Base-by-base conservation (phyloP, 2,888 invertebrate species). In the Lacanobia wlatinum region DNA sequence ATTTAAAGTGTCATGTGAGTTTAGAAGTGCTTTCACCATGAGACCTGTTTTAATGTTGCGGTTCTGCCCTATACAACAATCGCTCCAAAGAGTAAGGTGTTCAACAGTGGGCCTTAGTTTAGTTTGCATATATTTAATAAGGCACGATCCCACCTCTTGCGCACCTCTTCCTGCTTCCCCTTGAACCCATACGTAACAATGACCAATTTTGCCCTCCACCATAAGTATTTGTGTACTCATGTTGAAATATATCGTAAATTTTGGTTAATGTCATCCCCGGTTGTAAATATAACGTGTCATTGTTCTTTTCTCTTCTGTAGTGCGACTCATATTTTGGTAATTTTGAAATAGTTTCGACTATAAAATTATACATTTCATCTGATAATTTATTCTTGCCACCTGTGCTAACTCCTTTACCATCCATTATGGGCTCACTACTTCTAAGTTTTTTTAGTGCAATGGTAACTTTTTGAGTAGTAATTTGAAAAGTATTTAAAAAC, bases 291-390 rank as follows among this genome's bases (percentile, higher is more conserved):
- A 69, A 65, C 9, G 56, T 62, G 48, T 75, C 72, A 59, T 40
- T 34, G n/a, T 72, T 78, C 43, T 75, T 73, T 46, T 69, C n/a
- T 43, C 72, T 62, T 69, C 75, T 67, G n/a, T 79, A 79, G 55
- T 76, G 78, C 21, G 77, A 80, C 28, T 70, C 74, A 68, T 80
- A 80, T 34, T 80, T 74, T 58, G 80, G 74, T 55, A 77, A 62
- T 67, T 77, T 80, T 38, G 52, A 50, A 77, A 74, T 77, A 70
- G 40, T 67, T 53, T 74, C 71, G 46, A 74, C 56, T 38, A 72
- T 67, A 58, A 80, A 72, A 56, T 77, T 66, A 53, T 43, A 63
- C 23, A 28, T 52, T 58, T 72, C 68, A 62, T 68, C 61, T 60
- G 74, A 58, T 59, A 72, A 65, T 68, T 75, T 78, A 72, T 75